Evolutionary conservation across 2,888 invertebrate species (phyloP).

Genomic region (Augiades crinisus): DNA sequence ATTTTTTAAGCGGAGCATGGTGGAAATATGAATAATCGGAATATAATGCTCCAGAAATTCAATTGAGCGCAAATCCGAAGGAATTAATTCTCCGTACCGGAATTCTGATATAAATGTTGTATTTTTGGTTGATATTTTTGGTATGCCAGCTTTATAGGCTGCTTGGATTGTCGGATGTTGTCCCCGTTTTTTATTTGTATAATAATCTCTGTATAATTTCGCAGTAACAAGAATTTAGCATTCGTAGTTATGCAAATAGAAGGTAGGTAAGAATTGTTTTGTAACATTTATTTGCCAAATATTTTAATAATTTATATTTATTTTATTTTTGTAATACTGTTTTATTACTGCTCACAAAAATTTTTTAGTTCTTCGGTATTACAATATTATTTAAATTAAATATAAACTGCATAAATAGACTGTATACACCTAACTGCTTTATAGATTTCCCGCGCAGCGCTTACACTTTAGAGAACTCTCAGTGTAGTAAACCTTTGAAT

Average conservation of each 20-base stretch:
- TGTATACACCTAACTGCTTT: too few species aligned
- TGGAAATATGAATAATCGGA: conserved; percentile 1
- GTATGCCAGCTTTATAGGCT: conserved; percentile 13
- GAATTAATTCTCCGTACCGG: conserved; percentile 1
- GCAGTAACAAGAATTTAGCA: conserved; percentile 21
- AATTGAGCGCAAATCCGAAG: conserved; percentile 13
- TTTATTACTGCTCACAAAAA: too few species aligned
- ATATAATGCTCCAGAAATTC: conserved; percentile 5
- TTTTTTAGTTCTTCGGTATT: too few species aligned
- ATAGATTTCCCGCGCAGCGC: too few species aligned
- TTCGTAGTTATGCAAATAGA: conserved; percentile 18
- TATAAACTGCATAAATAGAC: too few species aligned
- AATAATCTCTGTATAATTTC: conserved; percentile 21
- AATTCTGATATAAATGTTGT: conserved; percentile 4
- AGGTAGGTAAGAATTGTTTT: conserved; percentile 8
- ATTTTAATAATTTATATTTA: too few species aligned
- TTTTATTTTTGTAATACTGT: too few species aligned
- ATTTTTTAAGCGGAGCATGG: neutral
- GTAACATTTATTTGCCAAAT: neutral
- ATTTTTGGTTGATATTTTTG: conserved; percentile 20
- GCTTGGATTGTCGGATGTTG: conserved; percentile 19
- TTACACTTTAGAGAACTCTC: too few species aligned
- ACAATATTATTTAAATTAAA: too few species aligned
- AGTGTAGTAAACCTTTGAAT: too few species aligned
- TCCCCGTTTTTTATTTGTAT: conserved; percentile 17